Evolutionary conservation across 1,140 invertebrate species (phyloP).

Genomic region (Lethocerus indicus): DNA sequence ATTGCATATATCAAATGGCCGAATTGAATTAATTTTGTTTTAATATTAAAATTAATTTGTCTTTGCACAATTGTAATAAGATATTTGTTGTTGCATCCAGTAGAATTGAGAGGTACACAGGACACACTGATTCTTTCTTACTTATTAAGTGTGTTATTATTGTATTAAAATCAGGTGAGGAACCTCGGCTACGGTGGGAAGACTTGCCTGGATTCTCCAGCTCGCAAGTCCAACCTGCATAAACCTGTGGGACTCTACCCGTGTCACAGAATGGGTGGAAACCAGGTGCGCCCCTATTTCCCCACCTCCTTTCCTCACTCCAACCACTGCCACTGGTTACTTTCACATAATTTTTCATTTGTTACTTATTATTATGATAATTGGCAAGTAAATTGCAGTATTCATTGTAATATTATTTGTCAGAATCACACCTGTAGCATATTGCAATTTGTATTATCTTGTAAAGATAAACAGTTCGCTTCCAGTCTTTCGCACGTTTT

Average conservation of each 20-base stretch:
- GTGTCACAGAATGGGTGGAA: constrained; percentile 88
- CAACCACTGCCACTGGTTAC: not conserved
- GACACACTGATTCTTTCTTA: constrained; percentile 3
- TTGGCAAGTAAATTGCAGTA: too few species aligned
- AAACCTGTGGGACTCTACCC: constrained; percentile 85
- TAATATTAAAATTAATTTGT: too few species aligned
- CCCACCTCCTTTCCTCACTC: not conserved
- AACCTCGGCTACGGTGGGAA: constrained; percentile 63
- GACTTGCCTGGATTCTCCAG: constrained; percentile 70
- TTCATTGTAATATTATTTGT: too few species aligned
- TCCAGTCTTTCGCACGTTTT: too few species aligned
- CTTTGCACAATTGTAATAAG: not conserved
- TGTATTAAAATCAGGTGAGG: constrained; percentile 39
- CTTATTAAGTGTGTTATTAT: not conserved
- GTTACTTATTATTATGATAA: too few species aligned
- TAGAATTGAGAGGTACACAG: constrained; percentile 18
- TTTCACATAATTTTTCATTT: constrained; percentile 7
- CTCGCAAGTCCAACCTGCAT: constrained; percentile 71
- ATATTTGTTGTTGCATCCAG: not conserved
- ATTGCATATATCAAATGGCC: too few species aligned
- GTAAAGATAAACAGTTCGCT: too few species aligned
- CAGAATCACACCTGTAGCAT: too few species aligned
- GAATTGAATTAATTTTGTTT: too few species aligned
- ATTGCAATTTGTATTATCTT: too few species aligned
- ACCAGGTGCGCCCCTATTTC: constrained; percentile 50